Evolutionary conservation across 2,113 vertebrate genomes (phyloP).

Genomic region (Monopterus albus): DNA sequence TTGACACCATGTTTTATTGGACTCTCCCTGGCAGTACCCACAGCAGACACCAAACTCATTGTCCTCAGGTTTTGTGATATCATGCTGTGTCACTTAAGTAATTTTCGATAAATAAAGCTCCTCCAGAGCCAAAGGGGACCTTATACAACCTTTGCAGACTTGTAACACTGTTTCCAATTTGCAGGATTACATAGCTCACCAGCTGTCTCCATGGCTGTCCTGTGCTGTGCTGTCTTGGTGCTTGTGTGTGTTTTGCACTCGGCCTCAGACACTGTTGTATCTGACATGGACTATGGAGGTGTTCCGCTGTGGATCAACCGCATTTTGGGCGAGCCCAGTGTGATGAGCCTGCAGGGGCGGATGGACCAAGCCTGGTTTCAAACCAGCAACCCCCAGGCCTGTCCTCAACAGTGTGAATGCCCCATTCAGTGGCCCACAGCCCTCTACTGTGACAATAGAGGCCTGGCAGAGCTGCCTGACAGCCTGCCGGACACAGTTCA

Average conservation of each 20-base stretch:
- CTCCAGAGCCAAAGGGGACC: not conserved
- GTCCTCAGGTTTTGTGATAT: too few relatives aligned
- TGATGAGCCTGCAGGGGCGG: conserved; percentile 78
- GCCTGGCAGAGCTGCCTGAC: conserved; percentile 58
- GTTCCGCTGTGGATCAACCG: conserved; percentile 82
- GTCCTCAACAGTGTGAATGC: conserved; percentile 79
- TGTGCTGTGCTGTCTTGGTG: conserved; percentile 13
- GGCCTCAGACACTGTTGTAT: conserved; percentile 18
- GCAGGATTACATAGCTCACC: conserved; percentile 1
- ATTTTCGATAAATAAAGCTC: too few relatives aligned
- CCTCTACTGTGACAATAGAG: conserved; percentile 80
- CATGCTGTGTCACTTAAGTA: too few relatives aligned
- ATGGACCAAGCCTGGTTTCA: conserved; percentile 72
- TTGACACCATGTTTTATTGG: too few relatives aligned
- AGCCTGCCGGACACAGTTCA: conserved; percentile 68
- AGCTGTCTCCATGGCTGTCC: conserved; percentile 50
- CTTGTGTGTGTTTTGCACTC: conserved; percentile 47
- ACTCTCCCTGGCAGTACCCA: too few relatives aligned
- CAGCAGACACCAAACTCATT: too few relatives aligned
- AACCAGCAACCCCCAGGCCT: conserved; percentile 69
- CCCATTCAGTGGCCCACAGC: conserved; percentile 84
- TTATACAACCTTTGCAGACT: not conserved
- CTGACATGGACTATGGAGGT: conserved; percentile 79
- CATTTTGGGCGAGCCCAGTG: conserved; percentile 80
- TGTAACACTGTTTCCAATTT: conserved; percentile 18